A percentile compares a stretch with the other conserved stretches of the same genome.
Conservation (phyloP, 2,888 invertebrate genomes). For the Trachelus tabidus region DNA sequence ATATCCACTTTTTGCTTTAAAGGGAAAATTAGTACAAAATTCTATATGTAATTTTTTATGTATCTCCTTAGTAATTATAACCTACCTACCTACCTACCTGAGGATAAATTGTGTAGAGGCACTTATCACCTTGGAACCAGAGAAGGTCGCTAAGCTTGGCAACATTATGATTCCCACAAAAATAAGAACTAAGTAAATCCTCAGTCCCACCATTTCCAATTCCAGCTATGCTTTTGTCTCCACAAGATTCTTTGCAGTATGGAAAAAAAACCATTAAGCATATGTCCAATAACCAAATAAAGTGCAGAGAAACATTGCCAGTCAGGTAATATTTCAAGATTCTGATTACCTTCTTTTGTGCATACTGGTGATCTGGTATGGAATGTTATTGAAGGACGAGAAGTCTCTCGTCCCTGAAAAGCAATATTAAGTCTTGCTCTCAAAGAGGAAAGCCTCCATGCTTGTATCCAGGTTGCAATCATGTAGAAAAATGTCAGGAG, state of each 20-base stretch:
- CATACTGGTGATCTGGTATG: constrained; percentile 41
- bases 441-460: constrained; percentile 80
- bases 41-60: not conserved
- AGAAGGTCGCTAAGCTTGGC: constrained; percentile 75
- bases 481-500: constrained; percentile 85
- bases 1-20: constrained; percentile 66
- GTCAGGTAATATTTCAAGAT: not conserved
- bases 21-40: constrained; percentile 5
- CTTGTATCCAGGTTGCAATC: constrained; percentile 84
- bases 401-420: constrained; percentile 40
- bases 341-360: constrained; percentile 48
- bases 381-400: constrained; percentile 54
- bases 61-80: no score
- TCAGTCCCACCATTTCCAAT: constrained; percentile 28
- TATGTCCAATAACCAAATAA: constrained; percentile 14
- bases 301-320: not conserved
- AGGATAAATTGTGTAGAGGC: constrained; percentile 71
- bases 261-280: not conserved
- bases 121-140: constrained; percentile 68
- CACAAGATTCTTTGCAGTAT: constrained; percentile 12
- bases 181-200: constrained; percentile 67
- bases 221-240: constrained; percentile 28
- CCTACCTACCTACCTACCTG: constrained; percentile 66
- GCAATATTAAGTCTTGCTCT: constrained; percentile 72
- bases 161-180: constrained; percentile 70